phyloP scores from a whole-genome alignment of 2,113 vertebrate genomes.

The Dicaeum eximium region DNA sequence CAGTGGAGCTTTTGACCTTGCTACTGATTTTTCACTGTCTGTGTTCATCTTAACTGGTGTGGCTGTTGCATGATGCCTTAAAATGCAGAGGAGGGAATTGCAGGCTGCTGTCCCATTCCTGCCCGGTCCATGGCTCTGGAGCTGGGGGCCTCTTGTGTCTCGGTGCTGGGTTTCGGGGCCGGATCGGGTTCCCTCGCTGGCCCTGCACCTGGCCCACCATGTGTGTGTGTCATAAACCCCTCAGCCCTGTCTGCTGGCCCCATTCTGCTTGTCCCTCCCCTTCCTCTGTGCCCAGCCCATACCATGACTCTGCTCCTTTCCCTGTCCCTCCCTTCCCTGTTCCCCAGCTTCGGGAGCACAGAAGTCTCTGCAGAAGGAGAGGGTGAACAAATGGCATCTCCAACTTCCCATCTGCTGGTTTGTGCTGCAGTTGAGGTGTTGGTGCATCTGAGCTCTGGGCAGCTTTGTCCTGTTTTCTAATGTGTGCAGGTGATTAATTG shows the following conservation, averaged over 20 bases:
- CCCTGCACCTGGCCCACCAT: background rate
- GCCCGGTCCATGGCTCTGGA: fast-evolving
- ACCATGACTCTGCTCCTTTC: background rate
- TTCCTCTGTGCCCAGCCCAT: background rate
- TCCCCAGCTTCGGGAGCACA: background rate
- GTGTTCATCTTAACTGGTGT: background rate
- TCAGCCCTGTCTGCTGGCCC: background rate
- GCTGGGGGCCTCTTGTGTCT: background rate
- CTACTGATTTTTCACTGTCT: background rate
- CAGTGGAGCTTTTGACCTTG: background rate
- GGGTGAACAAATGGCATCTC: background rate
- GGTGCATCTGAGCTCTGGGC: background rate
- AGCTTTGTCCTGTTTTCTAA: background rate
- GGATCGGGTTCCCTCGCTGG: background rate
- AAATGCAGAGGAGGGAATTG: background rate
- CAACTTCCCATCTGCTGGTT: background rate
- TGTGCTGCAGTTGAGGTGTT: background rate
- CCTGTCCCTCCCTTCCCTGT: background rate
- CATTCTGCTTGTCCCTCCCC: background rate
- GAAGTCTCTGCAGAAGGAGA: background rate
- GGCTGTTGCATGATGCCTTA: background rate
- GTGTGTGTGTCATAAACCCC: background rate
- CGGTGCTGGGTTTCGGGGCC: fast-evolving
- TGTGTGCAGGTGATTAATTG: background rate
- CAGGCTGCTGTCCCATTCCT: background rate